Evolutionary conservation across 2,888 invertebrate genomes (phyloP).

Genomic region (Enchytraeus crypticus): DNA sequence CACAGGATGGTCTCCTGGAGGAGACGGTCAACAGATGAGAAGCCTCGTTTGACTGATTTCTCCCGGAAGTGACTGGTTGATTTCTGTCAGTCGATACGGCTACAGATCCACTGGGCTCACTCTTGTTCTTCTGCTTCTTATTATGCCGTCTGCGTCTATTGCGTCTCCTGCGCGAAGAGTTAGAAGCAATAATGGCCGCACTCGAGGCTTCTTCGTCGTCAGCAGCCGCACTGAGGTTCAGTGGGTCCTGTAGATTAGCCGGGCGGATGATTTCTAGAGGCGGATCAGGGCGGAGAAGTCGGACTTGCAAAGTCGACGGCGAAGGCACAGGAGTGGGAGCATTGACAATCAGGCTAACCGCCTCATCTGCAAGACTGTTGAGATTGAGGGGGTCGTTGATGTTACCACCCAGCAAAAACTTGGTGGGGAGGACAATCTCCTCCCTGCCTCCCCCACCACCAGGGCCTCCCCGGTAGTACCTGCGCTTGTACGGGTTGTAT

Average conservation of each 20-base stretch:
- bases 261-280: slow-evolving; percentile 77
- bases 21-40: slow-evolving; percentile 76
- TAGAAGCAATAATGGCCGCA: background rate
- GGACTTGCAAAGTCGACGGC: slow-evolving; percentile 51
- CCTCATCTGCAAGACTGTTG: slow-evolving; percentile 65
- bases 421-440: slow-evolving; percentile 71
- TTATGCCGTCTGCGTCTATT: slow-evolving; percentile 12
- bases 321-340: slow-evolving; percentile 87
- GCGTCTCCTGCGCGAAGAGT: background rate
- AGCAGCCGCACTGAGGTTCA: slow-evolving; percentile 60
- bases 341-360: slow-evolving; percentile 52
- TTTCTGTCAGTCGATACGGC: no score
- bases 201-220: slow-evolving; percentile 30
- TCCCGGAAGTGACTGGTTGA: no score
- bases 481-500: background rate
- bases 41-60: no score
- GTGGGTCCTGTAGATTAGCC: slow-evolving; percentile 80
- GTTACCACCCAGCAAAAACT: slow-evolving; percentile 86
- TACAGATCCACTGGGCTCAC: no score
- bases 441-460: slow-evolving; percentile 5
- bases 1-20: slow-evolving; percentile 74
- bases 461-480: slow-evolving; percentile 1
- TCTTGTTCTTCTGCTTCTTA: slow-evolving; percentile 28
- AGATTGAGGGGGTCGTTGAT: slow-evolving; percentile 89
- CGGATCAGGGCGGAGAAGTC: slow-evolving; percentile 78